Evolutionary conservation across 2,888 invertebrate genomes (phyloP).

Genomic region (Ochlodes sylvanus): DNA sequence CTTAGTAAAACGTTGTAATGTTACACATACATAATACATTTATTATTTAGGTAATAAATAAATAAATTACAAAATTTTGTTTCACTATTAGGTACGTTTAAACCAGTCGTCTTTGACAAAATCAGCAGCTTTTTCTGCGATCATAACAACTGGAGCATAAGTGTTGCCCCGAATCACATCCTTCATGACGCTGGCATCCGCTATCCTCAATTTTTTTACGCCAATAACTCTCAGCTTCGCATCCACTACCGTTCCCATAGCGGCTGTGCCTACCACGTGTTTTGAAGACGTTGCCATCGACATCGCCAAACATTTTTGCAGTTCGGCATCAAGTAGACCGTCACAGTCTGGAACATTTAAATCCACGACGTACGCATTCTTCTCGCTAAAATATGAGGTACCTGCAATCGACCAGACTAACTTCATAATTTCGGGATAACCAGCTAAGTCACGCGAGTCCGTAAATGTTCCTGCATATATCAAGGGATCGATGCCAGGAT

Average conservation of each 20-base stretch:
- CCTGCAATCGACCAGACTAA: slow-evolving; percentile 55
- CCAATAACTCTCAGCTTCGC: slow-evolving; percentile 57
- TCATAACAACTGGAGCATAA: slow-evolving; percentile 72
- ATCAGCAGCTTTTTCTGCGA: slow-evolving; percentile 69
- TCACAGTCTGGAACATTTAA: slow-evolving; percentile 56
- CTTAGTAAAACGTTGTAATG: too few species aligned
- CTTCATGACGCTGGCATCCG: slow-evolving; percentile 73
- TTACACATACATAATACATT: too few species aligned
- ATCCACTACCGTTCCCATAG: slow-evolving; percentile 70
- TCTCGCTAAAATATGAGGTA: slow-evolving; percentile 60
- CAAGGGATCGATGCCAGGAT: slow-evolving; percentile 59
- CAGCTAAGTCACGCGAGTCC: slow-evolving; percentile 55
- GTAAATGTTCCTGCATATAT: slow-evolving; percentile 68
- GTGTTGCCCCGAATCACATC: slow-evolving; percentile 68
- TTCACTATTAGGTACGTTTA: too few species aligned
- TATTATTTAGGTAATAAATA: too few species aligned
- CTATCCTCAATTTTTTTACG: slow-evolving; percentile 60
- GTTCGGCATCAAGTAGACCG: slow-evolving; percentile 55
- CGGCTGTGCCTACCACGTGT: slow-evolving; percentile 72
- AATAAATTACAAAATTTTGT: too few species aligned
- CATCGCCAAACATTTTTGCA: slow-evolving; percentile 72
- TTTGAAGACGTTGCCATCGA: slow-evolving; percentile 68
- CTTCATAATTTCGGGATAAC: slow-evolving; percentile 58
- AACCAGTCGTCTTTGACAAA: slow-evolving; percentile 57
- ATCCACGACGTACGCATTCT: slow-evolving; percentile 58